Evolutionary conservation across 2,797 vertebrate species (phyloP), one percentile per base, ranked within the genome.

Genomic region (Apogon talboti): DNA sequence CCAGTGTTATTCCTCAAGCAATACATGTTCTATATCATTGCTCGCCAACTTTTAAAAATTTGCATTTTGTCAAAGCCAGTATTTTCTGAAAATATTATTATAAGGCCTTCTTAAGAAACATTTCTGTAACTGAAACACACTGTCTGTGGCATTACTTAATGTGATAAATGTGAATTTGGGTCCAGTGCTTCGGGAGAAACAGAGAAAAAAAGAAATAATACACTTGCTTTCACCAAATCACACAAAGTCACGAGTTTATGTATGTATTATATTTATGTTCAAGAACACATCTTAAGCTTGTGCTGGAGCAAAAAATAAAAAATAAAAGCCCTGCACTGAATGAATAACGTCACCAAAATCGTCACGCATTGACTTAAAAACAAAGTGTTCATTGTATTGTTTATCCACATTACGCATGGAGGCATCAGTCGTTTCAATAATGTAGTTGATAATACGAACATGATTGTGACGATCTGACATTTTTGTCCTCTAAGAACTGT

Each of bases 261-360:
- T 28, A 28, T 28, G 24, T 37, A 3, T 46, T 43, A 7, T n/a
- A 7, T 24, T 55, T 14, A 8, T 11, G 3, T 30, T 6, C 21
- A 28, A 15, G 13, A 28, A 42, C 65, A 67, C 0, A 1, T 38
- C 16, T 14, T 40, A 2, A 57, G 57, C 41, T 3, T 42, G 14
- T 38, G 28, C 9, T 51, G 7, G 43, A 52, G 52, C 24, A 37
- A 15, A 40, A 54, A 12, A 14, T n/a, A n/a, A n/a, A n/a, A n/a
- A n/a, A n/a, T n/a, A 63, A 42, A 60, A 50, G 49, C 55, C 40
- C 56, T 11, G 24, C 49, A 55, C 0, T 21, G 55, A 64, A 16
- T 47, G 47, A 51, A 66, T 21, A 74, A 64, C 69, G 71, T 83
- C 76, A 73, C 37, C 43, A 28, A 57, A 71, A 66, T 65, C 47